Conservation (phyloP, 2,888 invertebrate species). For the Cecidostiba fungosa region DNA sequence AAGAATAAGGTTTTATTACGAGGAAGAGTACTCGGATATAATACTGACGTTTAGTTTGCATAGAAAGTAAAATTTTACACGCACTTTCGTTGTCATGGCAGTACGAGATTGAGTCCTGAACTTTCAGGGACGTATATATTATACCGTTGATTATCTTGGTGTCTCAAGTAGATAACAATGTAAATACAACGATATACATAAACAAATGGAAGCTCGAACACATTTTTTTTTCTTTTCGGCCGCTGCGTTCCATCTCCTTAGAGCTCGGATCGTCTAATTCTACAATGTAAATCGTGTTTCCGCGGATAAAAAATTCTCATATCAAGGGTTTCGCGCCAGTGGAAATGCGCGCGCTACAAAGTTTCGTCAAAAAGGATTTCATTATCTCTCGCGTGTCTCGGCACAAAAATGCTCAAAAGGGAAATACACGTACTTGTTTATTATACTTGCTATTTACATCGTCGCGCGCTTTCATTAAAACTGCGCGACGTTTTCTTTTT, state of each 20-base stretch:
- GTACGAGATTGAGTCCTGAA: constrained; percentile 30
- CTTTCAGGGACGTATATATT: neutral
- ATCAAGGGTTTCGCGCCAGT: neutral
- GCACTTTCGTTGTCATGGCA: constrained; percentile 48
- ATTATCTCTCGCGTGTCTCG: constrained; percentile 13
- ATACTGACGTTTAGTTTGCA: constrained; percentile 6
- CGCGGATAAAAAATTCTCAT: constrained; percentile 28
- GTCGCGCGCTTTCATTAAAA: neutral
- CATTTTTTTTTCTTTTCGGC: neutral
- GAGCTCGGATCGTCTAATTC: neutral
- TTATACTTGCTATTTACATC: constrained; percentile 30
- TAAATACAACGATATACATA: neutral
- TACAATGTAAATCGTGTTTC: constrained; percentile 13
- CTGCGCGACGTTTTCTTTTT: neutral
- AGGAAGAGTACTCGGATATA: constrained; percentile 20
- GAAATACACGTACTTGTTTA: constrained; percentile 20
- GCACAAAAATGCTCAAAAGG: constrained; percentile 46
- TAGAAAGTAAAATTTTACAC: constrained; percentile 6
- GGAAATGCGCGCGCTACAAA: constrained; percentile 20
- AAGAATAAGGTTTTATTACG: constrained; percentile 33
- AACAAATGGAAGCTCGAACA: constrained; percentile 29
- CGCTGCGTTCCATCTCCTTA: constrained; percentile 38
- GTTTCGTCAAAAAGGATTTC: constrained; percentile 32
- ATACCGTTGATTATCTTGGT: neutral
- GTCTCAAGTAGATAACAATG: neutral